These are phyloP conservation scores for Rhinichthys osculus DNA, from an alignment of 2,797 vertebrate species.

Conservation along the genomic window DNA sequence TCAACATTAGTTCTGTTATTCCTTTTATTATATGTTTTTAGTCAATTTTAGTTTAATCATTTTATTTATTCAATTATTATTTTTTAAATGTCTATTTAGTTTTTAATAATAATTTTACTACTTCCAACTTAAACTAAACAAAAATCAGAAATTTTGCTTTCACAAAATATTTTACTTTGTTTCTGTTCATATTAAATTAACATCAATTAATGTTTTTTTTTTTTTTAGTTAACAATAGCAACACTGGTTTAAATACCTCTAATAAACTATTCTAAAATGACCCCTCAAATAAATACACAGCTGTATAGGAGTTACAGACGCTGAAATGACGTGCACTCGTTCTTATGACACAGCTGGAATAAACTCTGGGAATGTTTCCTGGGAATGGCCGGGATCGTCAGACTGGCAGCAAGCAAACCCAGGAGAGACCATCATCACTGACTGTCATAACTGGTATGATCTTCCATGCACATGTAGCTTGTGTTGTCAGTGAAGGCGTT, in stretches of 20 bases:
- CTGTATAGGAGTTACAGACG: too few relatives aligned
- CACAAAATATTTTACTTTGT: not conserved
- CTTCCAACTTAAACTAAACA: not conserved
- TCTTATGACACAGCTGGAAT: constrained; percentile 61
- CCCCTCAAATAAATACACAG: too few relatives aligned
- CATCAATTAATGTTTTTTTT: too few relatives aligned
- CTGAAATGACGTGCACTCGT: not conserved
- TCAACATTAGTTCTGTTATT: not conserved
- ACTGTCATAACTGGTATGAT: constrained; percentile 73
- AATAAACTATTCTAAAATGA: too few relatives aligned
- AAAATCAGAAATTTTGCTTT: not conserved
- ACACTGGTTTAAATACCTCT: not conserved
- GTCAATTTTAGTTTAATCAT: not conserved
- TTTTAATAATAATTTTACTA: not conserved
- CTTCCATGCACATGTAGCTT: not conserved
- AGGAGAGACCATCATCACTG: constrained; percentile 78
- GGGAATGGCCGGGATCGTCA: constrained; percentile 70
- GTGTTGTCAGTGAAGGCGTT: not conserved
- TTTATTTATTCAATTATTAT: not conserved
- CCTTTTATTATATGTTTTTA: not conserved
- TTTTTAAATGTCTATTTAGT: too few relatives aligned
- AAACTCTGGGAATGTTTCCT: constrained; percentile 71
- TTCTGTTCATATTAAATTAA: not conserved
- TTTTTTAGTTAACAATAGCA: not conserved
- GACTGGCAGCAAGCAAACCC: constrained; percentile 81